Evolutionary conservation across 1,140 invertebrate species (phyloP).

Genomic region (Micrasema minimum): DNA sequence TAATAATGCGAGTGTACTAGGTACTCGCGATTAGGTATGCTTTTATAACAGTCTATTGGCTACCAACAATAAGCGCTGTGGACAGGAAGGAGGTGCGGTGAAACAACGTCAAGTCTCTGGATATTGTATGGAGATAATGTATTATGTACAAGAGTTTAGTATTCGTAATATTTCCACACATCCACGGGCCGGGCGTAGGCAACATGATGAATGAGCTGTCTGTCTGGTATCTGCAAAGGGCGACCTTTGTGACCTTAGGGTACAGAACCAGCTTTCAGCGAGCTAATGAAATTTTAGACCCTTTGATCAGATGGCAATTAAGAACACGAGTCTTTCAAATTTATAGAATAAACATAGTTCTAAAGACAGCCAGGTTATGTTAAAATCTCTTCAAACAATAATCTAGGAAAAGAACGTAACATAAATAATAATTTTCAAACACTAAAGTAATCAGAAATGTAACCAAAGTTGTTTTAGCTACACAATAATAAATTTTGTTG

Average conservation of each 20-base stretch:
- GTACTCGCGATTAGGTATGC: slow-evolving; percentile 15
- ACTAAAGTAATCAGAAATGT: no score
- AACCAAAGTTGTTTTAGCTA: no score
- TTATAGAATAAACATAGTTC: not conserved
- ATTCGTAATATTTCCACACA: not conserved
- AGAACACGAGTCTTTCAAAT: not conserved
- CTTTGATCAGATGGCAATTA: slow-evolving; percentile 1
- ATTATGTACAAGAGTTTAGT: not conserved
- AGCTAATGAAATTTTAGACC: slow-evolving; percentile 2
- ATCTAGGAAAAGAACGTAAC: no score
- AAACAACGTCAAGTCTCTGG: not conserved
- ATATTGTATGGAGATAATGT: not conserved
- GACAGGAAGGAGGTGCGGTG: slow-evolving; percentile 10
- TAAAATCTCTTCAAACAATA: no score
- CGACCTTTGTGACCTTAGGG: slow-evolving; percentile 23
- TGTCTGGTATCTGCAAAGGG: slow-evolving; percentile 20
- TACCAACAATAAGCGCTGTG: slow-evolving; percentile 14
- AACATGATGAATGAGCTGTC: slow-evolving; percentile 13
- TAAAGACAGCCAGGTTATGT: no score
- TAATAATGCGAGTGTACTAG: no score
- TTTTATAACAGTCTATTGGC: slow-evolving; percentile 21
- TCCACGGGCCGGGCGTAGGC: not conserved
- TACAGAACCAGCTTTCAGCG: slow-evolving; percentile 2
- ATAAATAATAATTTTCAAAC: no score
- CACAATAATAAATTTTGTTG: no score